Percentiles rank a stretch among this genome's conserved stretches.
Evolutionary conservation across 2,888 invertebrate species (phyloP).

Genomic region (Dorcus parallelipipedus): DNA sequence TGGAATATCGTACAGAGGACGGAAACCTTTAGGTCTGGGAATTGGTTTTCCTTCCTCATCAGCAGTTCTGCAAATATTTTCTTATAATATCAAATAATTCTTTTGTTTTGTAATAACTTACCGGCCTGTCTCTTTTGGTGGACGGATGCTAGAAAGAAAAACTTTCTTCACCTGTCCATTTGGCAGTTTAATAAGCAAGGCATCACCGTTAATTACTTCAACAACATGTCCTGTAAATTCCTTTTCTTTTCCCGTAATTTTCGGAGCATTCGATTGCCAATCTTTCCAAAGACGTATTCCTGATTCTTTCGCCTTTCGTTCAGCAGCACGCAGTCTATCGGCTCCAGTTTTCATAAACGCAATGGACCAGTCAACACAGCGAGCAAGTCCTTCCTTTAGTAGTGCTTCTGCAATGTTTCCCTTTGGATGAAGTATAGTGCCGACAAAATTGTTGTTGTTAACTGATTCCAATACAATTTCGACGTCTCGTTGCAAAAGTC

Average conservation of each 20-base stretch:
- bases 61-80: conserved; percentile 45
- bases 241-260: conserved; percentile 72
- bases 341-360: conserved; percentile 76
- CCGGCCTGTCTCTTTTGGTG: conserved; percentile 72
- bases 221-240: conserved; percentile 80
- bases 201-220: conserved; percentile 94
- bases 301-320: conserved; percentile 83
- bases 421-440: conserved; percentile 87
- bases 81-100: too few species aligned
- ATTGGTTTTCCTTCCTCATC: conserved; percentile 68
- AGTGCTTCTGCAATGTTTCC: conserved; percentile 93
- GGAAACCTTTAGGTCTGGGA: conserved; percentile 69
- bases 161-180: conserved; percentile 84
- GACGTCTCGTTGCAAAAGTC: conserved; percentile 87
- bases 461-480: conserved; percentile 88
- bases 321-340: conserved; percentile 79
- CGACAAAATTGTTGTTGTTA: conserved; percentile 90
- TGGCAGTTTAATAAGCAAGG: conserved; percentile 77
- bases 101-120: conserved; percentile 17
- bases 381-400: conserved; percentile 80
- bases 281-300: conserved; percentile 88
- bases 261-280: conserved; percentile 72
- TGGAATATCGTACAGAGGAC: conserved; percentile 96
- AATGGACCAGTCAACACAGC: conserved; percentile 92
- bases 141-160: conserved; percentile 92